A percentile compares a stretch with the other conserved stretches of the same genome.
phyloP scores from a whole-genome alignment of 2,888 invertebrate species.

The Eledone cirrhosa region DNA sequence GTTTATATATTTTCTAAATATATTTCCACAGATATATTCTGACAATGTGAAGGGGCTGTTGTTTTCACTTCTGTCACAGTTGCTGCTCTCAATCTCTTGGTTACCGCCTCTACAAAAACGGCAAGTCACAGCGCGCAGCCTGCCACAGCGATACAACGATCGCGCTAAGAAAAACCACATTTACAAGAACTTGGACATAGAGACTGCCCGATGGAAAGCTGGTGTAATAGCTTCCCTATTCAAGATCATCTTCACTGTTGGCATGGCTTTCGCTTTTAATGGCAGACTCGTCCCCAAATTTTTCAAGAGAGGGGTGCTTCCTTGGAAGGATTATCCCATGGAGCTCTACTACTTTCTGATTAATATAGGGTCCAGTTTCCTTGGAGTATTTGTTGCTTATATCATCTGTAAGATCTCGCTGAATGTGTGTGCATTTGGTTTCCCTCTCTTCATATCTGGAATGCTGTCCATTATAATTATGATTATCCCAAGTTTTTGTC shows the following conservation, averaged over 20 bases:
- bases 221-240: conserved; percentile 27
- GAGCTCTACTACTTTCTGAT: conserved; percentile 37
- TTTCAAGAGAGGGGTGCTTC: conserved; percentile 31
- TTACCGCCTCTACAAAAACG: not conserved
- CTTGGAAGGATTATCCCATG: conserved; percentile 6
- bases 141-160: not conserved
- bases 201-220: conserved; percentile 20
- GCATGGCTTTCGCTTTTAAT: not conserved
- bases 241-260: conserved; percentile 30
- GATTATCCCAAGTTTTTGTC: conserved; percentile 33
- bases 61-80: not conserved
- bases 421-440: conserved; percentile 42
- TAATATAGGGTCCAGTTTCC: conserved; percentile 36
- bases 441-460: conserved; percentile 49
- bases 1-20: too few relatives aligned
- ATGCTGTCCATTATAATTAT: conserved; percentile 44
- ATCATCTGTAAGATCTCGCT: not conserved
- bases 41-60: conserved; percentile 6
- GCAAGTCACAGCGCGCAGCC: not conserved
- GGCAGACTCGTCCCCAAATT: not conserved
- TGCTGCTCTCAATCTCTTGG: not conserved
- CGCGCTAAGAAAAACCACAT: not conserved
- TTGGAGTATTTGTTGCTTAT: conserved; percentile 34
- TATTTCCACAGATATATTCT: conserved; percentile 27
- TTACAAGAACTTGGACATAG: not conserved